Percentiles rank a stretch among this genome's conserved stretches.
Evolutionary conservation across 2,888 invertebrate species (phyloP).

Genomic region (Zelleria hepariella): DNA sequence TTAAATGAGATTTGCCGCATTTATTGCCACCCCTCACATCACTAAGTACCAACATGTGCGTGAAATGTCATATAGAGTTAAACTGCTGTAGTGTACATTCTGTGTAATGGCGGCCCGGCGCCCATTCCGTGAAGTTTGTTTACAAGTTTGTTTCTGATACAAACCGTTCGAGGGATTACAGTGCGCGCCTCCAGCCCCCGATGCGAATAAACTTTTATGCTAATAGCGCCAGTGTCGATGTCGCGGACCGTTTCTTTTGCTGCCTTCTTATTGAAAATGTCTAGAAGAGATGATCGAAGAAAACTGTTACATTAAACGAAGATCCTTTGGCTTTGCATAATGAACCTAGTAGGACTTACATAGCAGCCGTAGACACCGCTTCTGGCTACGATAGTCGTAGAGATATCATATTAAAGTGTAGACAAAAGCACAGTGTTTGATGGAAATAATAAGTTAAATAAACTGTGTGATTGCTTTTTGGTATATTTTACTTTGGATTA

Average conservation of each 20-base stretch:
- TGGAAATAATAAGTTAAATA: too few relatives aligned
- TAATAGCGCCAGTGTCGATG: not conserved
- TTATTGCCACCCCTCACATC: too few relatives aligned
- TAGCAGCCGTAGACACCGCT: too few relatives aligned
- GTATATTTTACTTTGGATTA: too few relatives aligned
- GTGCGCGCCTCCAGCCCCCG: not conserved
- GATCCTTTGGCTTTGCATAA: not conserved
- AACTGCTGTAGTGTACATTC: not conserved
- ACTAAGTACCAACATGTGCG: not conserved
- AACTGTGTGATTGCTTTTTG: too few relatives aligned
- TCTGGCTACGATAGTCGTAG: too few relatives aligned
- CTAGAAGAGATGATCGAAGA: not conserved
- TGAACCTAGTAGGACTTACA: not conserved
- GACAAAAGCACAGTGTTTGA: too few relatives aligned
- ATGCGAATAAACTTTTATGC: not conserved
- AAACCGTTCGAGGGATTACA: not conserved
- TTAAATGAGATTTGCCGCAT: too few relatives aligned
- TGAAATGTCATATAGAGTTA: not conserved
- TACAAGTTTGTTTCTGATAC: slow-evolving; percentile 23
- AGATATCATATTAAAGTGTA: too few relatives aligned
- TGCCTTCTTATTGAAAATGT: not conserved
- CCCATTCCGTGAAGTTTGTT: slow-evolving; percentile 22
- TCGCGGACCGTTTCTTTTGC: not conserved
- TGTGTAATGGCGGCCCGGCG: not conserved
- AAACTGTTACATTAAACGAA: not conserved